Conservation (phyloP, 2,888 invertebrate genomes). For the Acronicta aceris region DNA sequence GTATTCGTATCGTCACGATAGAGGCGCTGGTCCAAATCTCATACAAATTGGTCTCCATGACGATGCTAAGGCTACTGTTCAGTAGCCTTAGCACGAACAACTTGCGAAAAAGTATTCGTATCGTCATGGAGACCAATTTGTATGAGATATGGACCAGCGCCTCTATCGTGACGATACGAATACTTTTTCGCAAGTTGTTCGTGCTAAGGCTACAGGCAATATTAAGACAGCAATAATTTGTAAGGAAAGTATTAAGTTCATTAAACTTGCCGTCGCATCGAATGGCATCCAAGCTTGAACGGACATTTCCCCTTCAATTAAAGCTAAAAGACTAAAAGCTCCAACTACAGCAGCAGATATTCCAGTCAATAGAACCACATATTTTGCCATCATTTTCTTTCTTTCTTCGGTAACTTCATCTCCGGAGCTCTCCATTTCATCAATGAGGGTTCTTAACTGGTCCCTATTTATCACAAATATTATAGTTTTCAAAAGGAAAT, state of each 20-base stretch:
- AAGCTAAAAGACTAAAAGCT: constrained; percentile 64
- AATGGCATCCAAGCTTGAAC: constrained; percentile 82
- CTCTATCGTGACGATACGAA: too few relatives aligned
- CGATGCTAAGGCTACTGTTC: too few relatives aligned
- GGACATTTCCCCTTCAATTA: constrained; percentile 70
- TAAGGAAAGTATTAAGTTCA: constrained; percentile 64
- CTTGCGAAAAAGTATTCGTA: too few relatives aligned
- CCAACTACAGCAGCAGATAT: constrained; percentile 57
- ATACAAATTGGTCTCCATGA: too few relatives aligned
- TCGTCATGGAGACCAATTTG: too few relatives aligned
- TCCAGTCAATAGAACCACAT: constrained; percentile 61
- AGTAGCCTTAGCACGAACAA: too few relatives aligned
- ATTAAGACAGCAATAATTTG: constrained; percentile 67
- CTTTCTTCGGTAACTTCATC: constrained; percentile 67
- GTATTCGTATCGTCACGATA: too few relatives aligned
- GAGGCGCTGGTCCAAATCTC: too few relatives aligned
- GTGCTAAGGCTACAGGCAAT: too few relatives aligned
- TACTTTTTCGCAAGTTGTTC: too few relatives aligned
- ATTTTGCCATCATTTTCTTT: constrained; percentile 67
- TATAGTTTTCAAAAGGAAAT: constrained; percentile 72
- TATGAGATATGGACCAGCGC: too few relatives aligned
- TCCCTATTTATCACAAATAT: constrained; percentile 68
- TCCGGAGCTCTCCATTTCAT: constrained; percentile 71
- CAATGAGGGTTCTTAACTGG: constrained; percentile 65
- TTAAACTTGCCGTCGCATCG: constrained; percentile 65